phyloP scores from a whole-genome alignment of 2,113 vertebrate species.

The Archocentrus centrarchus region DNA sequence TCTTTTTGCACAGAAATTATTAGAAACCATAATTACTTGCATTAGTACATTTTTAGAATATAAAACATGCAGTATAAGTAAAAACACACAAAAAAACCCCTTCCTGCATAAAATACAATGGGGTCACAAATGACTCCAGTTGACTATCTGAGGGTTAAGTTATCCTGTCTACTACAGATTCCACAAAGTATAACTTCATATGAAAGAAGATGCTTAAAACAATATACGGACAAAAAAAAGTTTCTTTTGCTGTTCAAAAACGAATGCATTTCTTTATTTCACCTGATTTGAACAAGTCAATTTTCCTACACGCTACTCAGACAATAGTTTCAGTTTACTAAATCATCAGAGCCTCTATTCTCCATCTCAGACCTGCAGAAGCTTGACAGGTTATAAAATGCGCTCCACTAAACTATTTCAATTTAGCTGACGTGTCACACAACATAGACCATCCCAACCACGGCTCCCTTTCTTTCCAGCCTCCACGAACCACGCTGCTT shows the following conservation, averaged over 20 bases:
- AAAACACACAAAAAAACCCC: not conserved
- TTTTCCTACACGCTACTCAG: not conserved
- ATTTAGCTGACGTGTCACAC: slow-evolving; percentile 23
- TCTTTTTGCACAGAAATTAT: not conserved
- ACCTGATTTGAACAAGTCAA: not conserved
- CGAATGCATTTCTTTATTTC: too few species aligned
- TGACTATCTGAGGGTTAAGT: not conserved
- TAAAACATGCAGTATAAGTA: not conserved
- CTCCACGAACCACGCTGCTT: not conserved
- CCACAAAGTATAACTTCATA: not conserved
- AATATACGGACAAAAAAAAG: not conserved
- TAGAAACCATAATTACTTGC: slow-evolving; percentile 12
- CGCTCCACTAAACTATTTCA: not conserved
- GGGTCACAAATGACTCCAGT: not conserved
- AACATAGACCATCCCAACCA: not conserved
- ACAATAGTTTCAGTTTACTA: not conserved
- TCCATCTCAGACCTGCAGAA: not conserved
- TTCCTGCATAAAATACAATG: not conserved
- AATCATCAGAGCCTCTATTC: not conserved
- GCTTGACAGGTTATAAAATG: not conserved
- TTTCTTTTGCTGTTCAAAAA: not conserved
- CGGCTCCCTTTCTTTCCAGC: slow-evolving; percentile 10
- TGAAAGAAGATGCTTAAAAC: not conserved
- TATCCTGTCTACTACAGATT: not conserved
- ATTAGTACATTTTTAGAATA: not conserved